These are phyloP conservation scores for Danio albolineatus DNA, from an alignment of 2,797 vertebrate genomes.

Conservation along the genomic window DNA sequence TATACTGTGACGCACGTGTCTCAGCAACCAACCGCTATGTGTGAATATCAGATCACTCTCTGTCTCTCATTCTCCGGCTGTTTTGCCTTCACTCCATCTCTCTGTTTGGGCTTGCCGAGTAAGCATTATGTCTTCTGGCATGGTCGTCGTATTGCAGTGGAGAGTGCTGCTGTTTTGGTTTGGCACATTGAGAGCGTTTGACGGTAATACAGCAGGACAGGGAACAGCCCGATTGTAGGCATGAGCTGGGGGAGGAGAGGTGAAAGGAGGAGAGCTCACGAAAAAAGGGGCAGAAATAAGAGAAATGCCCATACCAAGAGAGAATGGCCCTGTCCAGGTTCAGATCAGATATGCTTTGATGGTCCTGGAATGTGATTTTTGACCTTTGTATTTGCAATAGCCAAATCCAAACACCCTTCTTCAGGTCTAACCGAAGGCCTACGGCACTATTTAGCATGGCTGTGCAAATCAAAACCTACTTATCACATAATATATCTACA, in stretches of 20 bases:
- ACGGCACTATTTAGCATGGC: neutral
- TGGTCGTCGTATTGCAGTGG: slow-evolving; percentile 35
- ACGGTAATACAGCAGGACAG: slow-evolving; percentile 57
- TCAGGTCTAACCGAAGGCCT: neutral
- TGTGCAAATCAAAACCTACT: neutral
- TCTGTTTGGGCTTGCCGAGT: slow-evolving; percentile 12
- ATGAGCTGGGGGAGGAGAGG: slow-evolving; percentile 29
- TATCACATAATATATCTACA: neutral
- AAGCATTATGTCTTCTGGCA: slow-evolving; percentile 37
- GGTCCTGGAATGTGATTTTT: neutral
- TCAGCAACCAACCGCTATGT: slow-evolving; percentile 14
- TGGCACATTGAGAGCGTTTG: slow-evolving; percentile 40
- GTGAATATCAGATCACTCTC: slow-evolving; percentile 41
- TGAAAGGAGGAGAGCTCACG: neutral
- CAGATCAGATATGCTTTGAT: neutral
- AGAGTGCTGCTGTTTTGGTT: slow-evolving; percentile 47
- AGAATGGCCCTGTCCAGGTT: neutral
- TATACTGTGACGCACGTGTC: neutral
- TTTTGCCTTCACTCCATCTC: slow-evolving; percentile 13
- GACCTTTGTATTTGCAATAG: neutral
- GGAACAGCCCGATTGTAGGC: slow-evolving; percentile 45
- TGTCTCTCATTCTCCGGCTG: slow-evolving; percentile 1
- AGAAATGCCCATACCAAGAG: neutral
- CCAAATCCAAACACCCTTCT: neutral
- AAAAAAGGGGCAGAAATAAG: neutral